Evolutionary conservation across 2,888 invertebrate genomes (phyloP).

Genomic region (Limnephilus marmoratus): DNA sequence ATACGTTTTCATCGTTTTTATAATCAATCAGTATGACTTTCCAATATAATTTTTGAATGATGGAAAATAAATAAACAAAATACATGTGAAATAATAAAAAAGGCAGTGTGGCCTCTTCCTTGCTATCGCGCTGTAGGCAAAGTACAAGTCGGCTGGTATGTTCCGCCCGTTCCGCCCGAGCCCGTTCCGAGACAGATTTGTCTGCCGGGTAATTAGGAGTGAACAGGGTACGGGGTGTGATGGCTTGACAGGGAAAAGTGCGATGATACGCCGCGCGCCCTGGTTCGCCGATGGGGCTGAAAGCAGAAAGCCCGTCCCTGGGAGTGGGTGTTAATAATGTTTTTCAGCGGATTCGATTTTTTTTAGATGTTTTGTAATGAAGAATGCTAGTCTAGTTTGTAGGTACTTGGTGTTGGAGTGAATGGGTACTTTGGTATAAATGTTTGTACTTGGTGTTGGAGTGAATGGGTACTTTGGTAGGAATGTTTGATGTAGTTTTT

Average conservation of each 20-base stretch:
- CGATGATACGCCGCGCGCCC: slow-evolving; percentile 35
- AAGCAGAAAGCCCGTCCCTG: neutral
- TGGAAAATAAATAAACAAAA: too few species aligned
- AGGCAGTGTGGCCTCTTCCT: slow-evolving; percentile 9
- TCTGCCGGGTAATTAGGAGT: slow-evolving; percentile 62
- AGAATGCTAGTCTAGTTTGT: neutral
- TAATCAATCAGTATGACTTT: too few species aligned
- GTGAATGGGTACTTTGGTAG: too few species aligned
- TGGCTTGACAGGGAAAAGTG: slow-evolving; percentile 53
- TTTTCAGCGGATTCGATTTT: neutral
- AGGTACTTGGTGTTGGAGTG: neutral
- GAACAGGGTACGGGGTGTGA: slow-evolving; percentile 56
- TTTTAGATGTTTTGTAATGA: neutral
- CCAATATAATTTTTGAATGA: too few species aligned
- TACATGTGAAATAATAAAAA: neutral
- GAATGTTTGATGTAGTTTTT: neutral
- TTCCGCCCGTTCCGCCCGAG: neutral
- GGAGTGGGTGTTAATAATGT: slow-evolving; percentile 14
- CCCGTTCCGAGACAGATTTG: slow-evolving; percentile 59
- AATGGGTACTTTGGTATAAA: too few species aligned
- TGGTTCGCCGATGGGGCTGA: slow-evolving; percentile 23
- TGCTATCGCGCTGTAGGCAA: slow-evolving; percentile 48
- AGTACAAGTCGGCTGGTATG: slow-evolving; percentile 13
- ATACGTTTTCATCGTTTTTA: too few species aligned
- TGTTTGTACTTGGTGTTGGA: neutral